phyloP scores from a whole-genome alignment of 2,797 vertebrate genomes.

The Peromyscus eremicus region DNA sequence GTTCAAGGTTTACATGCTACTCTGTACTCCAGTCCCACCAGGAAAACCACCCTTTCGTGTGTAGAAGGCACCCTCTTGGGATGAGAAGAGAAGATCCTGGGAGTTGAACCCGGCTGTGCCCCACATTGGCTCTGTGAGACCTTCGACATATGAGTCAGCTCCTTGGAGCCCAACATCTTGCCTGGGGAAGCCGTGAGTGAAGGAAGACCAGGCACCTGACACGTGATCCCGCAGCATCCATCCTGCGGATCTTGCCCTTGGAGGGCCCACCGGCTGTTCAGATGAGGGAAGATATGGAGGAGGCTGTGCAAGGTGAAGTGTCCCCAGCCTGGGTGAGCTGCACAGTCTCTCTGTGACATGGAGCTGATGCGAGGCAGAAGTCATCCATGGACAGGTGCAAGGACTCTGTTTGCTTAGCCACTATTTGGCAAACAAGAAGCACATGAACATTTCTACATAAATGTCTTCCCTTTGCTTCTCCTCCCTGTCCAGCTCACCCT shows the following conservation, averaged over 20 bases:
- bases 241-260: neutral
- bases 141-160: neutral
- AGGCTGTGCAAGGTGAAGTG: neutral
- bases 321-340: too few relatives aligned
- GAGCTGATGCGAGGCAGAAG: neutral
- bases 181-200: slow-evolving; percentile 2
- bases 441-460: neutral
- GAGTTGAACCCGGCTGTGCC: neutral
- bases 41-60: neutral
- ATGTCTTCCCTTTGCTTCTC: neutral
- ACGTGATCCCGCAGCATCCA: neutral
- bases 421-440: neutral
- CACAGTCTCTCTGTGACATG: neutral
- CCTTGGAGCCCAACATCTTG: neutral
- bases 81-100: neutral
- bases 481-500: neutral
- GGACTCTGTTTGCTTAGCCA: neutral
- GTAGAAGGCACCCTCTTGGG: neutral
- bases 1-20: neutral
- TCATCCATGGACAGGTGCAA: neutral
- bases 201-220: neutral
- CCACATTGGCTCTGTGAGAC: neutral
- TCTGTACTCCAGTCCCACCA: neutral
- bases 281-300: neutral
- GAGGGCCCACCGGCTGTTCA: neutral